Percentiles rank a stretch among this genome's conserved stretches.
Evolutionary conservation across 1,140 invertebrate species (phyloP).

Genomic region (Pseudomyrmex pallidus): DNA sequence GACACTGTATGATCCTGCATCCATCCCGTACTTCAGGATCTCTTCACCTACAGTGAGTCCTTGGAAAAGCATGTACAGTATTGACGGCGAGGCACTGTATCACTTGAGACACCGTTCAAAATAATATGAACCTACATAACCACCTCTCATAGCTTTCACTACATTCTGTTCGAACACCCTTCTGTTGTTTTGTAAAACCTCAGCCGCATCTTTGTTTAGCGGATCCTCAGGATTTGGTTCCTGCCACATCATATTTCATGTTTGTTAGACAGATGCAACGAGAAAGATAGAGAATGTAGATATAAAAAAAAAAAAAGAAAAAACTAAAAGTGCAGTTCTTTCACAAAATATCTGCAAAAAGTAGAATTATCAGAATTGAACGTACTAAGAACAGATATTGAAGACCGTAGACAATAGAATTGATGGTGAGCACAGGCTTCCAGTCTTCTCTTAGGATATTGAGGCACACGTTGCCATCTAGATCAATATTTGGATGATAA

Average conservation of each 20-base stretch:
- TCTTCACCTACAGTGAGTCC: conserved; percentile 73
- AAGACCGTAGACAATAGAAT: conserved; percentile 98
- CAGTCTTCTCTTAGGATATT: conserved; percentile 99
- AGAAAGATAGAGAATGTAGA: conserved; percentile 20
- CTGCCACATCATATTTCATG: conserved; percentile 84
- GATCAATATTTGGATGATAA: conserved; percentile 98
- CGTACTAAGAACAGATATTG: conserved; percentile 98
- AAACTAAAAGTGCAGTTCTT: neutral
- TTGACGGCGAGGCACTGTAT: conserved; percentile 82
- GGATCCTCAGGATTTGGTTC: conserved; percentile 99
- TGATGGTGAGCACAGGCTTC: conserved; percentile 99
- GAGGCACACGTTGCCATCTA: conserved; percentile 97
- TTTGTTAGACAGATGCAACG: conserved; percentile 1
- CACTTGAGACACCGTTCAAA: conserved; percentile 99
- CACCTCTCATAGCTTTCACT: conserved; percentile 97
- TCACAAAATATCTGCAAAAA: neutral
- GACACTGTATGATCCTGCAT: conserved; percentile 69
- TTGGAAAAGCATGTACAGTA: conserved; percentile 67
- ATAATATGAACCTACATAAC: conserved; percentile 96
- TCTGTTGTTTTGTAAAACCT: conserved; percentile 97
- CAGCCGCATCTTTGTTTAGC: conserved; percentile 99
- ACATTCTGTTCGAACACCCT: conserved; percentile 98
- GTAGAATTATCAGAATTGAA: conserved; percentile 54
- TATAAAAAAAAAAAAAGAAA: neutral
- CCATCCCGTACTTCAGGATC: conserved; percentile 69